phyloP scores from a whole-genome alignment of 2,888 invertebrate genomes.

The Brachyptera risi region DNA sequence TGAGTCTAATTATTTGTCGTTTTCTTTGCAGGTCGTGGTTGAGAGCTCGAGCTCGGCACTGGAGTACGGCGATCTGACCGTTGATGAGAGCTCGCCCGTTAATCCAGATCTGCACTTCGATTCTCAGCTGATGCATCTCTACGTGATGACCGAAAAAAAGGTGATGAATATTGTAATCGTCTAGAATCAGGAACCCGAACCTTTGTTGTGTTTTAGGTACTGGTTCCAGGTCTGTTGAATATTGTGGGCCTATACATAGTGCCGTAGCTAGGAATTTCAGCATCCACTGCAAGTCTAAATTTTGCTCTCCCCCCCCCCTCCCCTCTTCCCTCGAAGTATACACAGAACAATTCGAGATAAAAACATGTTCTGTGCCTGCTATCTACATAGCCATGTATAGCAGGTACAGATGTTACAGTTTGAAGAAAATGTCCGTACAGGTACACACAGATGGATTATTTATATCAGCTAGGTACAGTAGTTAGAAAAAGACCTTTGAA shows the following conservation, averaged over 20 bases:
- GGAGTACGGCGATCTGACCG: slow-evolving; percentile 84
- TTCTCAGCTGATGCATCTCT: slow-evolving; percentile 83
- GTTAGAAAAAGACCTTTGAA: too few species aligned
- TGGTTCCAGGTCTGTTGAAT: too few species aligned
- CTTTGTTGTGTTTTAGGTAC: too few species aligned
- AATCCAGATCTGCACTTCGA: slow-evolving; percentile 91
- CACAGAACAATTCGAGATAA: too few species aligned
- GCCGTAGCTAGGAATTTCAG: background rate
- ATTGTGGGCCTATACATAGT: too few species aligned
- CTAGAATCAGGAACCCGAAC: background rate
- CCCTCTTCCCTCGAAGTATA: background rate
- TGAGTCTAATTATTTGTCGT: too few species aligned
- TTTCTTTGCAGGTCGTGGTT: slow-evolving; percentile 68
- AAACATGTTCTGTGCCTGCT: too few species aligned
- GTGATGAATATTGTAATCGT: slow-evolving; percentile 49
- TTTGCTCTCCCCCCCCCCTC: background rate
- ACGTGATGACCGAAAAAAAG: slow-evolving; percentile 88
- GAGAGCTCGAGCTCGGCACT: slow-evolving; percentile 79
- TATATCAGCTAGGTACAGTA: too few species aligned
- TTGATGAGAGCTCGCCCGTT: slow-evolving; percentile 77
- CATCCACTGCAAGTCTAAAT: background rate
- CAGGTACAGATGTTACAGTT: too few species aligned
- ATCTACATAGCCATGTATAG: too few species aligned
- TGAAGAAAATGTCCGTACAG: too few species aligned
- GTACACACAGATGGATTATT: too few species aligned